Base-by-base conservation (phyloP, 2,888 invertebrate genomes). In the Callyntrura guangdongensis region DNA sequence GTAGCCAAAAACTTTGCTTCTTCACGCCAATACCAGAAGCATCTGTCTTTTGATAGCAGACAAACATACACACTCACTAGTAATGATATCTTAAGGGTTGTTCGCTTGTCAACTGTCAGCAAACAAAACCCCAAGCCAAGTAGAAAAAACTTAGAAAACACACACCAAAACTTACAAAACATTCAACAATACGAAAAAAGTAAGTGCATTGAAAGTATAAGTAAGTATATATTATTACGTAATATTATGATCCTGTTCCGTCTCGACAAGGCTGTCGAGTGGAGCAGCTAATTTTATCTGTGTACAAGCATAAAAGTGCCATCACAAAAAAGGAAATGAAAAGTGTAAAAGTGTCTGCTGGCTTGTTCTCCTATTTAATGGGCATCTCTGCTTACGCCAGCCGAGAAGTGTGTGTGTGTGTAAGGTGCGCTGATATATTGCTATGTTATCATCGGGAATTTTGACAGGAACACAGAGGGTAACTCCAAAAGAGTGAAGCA, bases 41-140 rank as follows among this genome's bases (percentile, higher is more conserved):
- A 91, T 91, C 91, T 91, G 86, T 87, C 84, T 87, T 91, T 87
- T 83, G 90, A 90, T 90, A 84, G 84, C 56, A 82, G 36, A 36
- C 36, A 36, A 36, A 36, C 36, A 36, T 36, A 36, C 36, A 36
- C 36, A 36, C 36, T 4, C 36, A 45, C 79, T 81, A 64, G 91
- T 91, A 91, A 91, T 91, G 91, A 87, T 91, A 91, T 87, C 91
- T 86, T 91, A 87, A 91, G 87, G 91, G 87, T 91, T 91, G 86
- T 91, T 84, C 82, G 87, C 87, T 91, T 91, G 91, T 91, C 91
- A 91, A 91, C 86, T 91, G 91, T 91, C 91, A 87, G 74, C 90
- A 77, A 85, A 82, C 79, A 64, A 64, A 90, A 90, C 74, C 82
- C 81, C 61, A 85, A 84, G 11, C 27, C 4, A 86, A 69, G 61